A percentile compares a stretch with the other conserved stretches of the same genome.
Evolutionary conservation across 2,797 vertebrate genomes (phyloP).

Genomic region (Novumbra hubbsi): DNA sequence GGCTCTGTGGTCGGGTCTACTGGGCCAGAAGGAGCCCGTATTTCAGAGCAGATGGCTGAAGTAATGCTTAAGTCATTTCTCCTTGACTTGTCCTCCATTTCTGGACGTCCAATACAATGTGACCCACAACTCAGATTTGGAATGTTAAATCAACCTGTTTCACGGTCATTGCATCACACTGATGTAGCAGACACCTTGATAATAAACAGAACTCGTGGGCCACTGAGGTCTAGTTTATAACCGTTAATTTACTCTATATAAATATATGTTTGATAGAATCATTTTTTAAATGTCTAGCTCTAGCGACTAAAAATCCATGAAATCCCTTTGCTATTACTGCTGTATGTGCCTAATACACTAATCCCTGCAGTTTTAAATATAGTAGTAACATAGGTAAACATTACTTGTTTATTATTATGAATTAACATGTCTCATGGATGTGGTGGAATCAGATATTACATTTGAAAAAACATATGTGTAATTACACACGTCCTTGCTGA

Average conservation of each 20-base stretch:
- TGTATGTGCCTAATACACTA: too few relatives aligned
- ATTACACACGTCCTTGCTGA: too few relatives aligned
- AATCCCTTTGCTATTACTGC: too few relatives aligned
- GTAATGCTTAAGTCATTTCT: background rate
- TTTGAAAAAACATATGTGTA: too few relatives aligned
- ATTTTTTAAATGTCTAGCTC: background rate
- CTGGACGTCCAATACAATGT: background rate
- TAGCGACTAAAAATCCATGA: background rate
- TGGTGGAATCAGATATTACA: too few relatives aligned
- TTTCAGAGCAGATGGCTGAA: constrained; percentile 5
- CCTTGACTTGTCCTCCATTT: constrained; percentile 2
- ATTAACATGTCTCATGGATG: too few relatives aligned
- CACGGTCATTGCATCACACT: background rate
- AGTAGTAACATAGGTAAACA: too few relatives aligned
- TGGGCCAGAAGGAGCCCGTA: background rate
- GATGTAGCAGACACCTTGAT: background rate
- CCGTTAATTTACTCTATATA: background rate
- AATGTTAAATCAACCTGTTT: background rate
- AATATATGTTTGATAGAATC: too few relatives aligned
- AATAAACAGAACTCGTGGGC: background rate
- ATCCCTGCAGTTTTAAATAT: too few relatives aligned
- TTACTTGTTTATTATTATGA: too few relatives aligned
- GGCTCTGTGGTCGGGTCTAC: background rate
- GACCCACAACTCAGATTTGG: background rate
- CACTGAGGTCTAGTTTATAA: background rate